These are phyloP conservation scores for Aleadryas rufinucha DNA, from an alignment of 2,113 vertebrate genomes.

Conservation along the genomic window DNA sequence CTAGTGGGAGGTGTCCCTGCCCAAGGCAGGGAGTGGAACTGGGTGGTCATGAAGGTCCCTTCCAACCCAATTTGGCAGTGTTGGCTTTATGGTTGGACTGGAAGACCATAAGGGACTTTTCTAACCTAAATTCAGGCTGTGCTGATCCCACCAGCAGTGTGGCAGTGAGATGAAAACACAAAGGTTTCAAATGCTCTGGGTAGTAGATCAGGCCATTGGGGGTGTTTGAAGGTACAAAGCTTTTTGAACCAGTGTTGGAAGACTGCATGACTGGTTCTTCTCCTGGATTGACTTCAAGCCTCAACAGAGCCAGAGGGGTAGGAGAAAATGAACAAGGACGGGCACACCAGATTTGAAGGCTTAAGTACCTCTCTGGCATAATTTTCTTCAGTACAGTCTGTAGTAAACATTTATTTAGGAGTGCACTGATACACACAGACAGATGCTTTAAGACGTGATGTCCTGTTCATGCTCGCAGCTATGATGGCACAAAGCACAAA, in stretches of 20 bases:
- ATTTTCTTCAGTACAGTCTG: background rate
- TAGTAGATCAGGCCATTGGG: background rate
- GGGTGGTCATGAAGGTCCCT: background rate
- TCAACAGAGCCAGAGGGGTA: background rate
- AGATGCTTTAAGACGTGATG: background rate
- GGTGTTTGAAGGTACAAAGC: background rate
- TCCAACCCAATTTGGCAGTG: background rate
- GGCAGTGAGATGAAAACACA: background rate
- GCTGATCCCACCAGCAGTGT: background rate
- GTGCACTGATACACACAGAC: background rate
- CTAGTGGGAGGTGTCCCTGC: background rate
- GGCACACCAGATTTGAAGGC: background rate
- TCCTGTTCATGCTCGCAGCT: background rate
- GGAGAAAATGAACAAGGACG: background rate
- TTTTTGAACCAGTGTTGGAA: background rate
- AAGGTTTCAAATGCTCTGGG: background rate
- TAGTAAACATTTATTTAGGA: background rate
- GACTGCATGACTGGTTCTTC: background rate
- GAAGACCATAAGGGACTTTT: background rate
- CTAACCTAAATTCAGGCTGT: background rate
- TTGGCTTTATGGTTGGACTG: background rate
- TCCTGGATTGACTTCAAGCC: background rate
- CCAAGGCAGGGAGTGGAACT: fast-evolving
- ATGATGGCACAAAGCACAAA: background rate
- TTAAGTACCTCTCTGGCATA: background rate